Percentiles rank a stretch among this genome's conserved stretches.
Evolutionary conservation across 2,888 invertebrate species (phyloP).

Genomic region (Tetanocera ferruginea): DNA sequence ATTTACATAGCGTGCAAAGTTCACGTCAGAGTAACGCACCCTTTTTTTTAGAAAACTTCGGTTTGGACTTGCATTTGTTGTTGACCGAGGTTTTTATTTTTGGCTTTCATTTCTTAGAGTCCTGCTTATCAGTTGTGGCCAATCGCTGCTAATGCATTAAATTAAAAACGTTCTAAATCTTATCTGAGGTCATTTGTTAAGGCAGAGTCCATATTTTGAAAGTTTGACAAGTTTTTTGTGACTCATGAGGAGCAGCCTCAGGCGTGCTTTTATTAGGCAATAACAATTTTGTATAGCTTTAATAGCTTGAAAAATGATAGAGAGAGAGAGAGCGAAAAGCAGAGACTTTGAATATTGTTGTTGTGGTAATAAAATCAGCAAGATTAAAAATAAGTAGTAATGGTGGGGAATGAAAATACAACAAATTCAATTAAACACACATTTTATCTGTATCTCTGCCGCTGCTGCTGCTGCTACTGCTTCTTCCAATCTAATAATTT

Average conservation of each 20-base stretch:
- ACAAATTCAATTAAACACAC: background rate
- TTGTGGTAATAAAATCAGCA: too few relatives aligned
- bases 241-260: background rate
- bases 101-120: background rate
- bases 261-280: background rate
- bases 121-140: background rate
- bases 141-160: background rate
- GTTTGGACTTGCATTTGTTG: background rate
- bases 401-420: background rate
- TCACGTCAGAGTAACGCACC: background rate
- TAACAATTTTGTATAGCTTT: background rate
- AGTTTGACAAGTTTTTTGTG: background rate
- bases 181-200: background rate
- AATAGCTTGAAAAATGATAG: background rate
- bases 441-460: background rate
- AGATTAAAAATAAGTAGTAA: too few relatives aligned
- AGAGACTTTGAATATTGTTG: too few relatives aligned
- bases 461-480: background rate
- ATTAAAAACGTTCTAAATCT: too few relatives aligned
- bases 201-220: background rate
- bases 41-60: background rate
- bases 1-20: background rate
- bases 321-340: too few relatives aligned
- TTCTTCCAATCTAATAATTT: background rate
- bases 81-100: background rate